Evolutionary conservation across 2,888 invertebrate species (phyloP).

Genomic region (Esperia sulphurella): DNA sequence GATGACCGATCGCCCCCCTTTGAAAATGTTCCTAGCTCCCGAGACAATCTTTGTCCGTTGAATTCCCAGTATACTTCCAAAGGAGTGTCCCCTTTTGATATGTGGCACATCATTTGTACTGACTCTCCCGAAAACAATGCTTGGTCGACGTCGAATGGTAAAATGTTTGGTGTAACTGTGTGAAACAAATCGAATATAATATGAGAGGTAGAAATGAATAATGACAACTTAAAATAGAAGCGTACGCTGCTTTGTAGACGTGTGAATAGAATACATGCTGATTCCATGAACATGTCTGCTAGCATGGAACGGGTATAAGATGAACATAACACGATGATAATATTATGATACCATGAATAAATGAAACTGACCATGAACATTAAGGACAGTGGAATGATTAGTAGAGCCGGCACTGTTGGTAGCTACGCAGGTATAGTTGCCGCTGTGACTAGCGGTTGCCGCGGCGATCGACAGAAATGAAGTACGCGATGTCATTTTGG

Average conservation of each 20-base stretch:
- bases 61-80: conserved; percentile 82
- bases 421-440: conserved; percentile 88
- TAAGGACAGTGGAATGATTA: conserved; percentile 82
- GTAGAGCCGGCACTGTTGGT: conserved; percentile 84
- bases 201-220: conserved; percentile 27
- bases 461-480: conserved; percentile 87
- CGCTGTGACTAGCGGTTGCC: conserved; percentile 84
- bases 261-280: conserved; percentile 60
- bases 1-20: conserved; percentile 65
- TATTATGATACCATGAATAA: conserved; percentile 29
- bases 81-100: conserved; percentile 83
- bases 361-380: conserved; percentile 76
- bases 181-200: conserved; percentile 28
- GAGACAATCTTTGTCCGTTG: conserved; percentile 68
- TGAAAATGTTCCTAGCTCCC: conserved; percentile 69
- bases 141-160: conserved; percentile 82
- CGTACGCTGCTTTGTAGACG: conserved; percentile 42
- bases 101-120: conserved; percentile 80
- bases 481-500: conserved; percentile 82
- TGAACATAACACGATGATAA: conserved; percentile 27
- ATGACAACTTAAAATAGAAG: conserved; percentile 38
- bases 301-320: conserved; percentile 40
- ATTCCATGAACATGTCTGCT: conserved; percentile 47
- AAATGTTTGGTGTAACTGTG: conserved; percentile 78
- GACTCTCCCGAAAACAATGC: conserved; percentile 81